Evolutionary conservation across 2,113 vertebrate species (phyloP), one percentile per base, ranked within the genome.

Genomic region (Ibidorhyncha struthersii): DNA sequence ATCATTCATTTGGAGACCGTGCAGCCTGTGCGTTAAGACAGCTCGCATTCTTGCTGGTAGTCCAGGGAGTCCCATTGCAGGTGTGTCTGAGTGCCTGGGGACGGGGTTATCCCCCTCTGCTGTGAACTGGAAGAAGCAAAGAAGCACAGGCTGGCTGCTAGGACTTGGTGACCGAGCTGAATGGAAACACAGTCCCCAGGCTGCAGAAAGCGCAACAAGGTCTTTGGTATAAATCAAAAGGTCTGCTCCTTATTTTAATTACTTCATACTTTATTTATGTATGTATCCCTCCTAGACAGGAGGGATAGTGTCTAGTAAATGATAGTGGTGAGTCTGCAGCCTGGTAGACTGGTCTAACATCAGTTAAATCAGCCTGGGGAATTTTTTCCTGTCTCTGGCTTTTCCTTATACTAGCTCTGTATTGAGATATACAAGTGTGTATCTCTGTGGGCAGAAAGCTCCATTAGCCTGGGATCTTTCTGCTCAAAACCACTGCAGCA

Each of bases 1-100:
- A 8, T 19, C 40, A 12, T 50, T 92, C 70, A 63, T 78, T 34
- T 62, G 79, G 78, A 88, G 71, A 66, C 69, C 16, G 0, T 3
- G 1, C 32, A 53, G 19, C 3, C 41, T 56, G 41, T 32, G 17
- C 53, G 9, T 0, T 23, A 32, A 55, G 41, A 18, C 4, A 2
- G 49, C 32, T 41, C 23, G 9, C 2, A 2, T 66, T 88, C 56
- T 23, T 40, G 14, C 56, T 34, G 66, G 11, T 29, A 26, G 32
- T 29, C 62, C 66, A 45, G 26, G 9, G 86, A 52, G 26, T 40
- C 25, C 21, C 47, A 5, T 7, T 38, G 30, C 21, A 25, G 20
- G 21, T 17, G 23, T 12, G 12, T 21, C 58, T 9, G 10, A 58
- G 47, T 8, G 50, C 71, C 62, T 49, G 65, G 41, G 50, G 58